A percentile compares a stretch with the other conserved stretches of the same genome.
Evolutionary conservation across 2,888 invertebrate species (phyloP).

Genomic region (Onchidella celtica): DNA sequence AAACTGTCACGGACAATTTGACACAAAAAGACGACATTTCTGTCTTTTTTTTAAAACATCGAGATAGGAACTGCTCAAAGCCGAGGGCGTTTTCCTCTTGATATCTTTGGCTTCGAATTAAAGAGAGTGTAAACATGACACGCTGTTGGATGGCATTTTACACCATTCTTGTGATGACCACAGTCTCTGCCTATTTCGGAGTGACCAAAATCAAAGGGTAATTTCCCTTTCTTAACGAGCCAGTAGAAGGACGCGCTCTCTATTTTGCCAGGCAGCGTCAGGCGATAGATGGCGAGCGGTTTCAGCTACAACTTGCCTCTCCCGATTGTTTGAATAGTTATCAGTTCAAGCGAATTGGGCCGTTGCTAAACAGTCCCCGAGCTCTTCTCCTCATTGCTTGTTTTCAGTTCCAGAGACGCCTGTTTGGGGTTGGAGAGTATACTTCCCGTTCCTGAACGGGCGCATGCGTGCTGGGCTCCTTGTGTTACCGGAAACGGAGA

Average conservation of each 20-base stretch:
- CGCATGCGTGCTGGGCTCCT: slow-evolving; percentile 25
- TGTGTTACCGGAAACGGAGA: slow-evolving; percentile 42
- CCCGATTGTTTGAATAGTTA: slow-evolving; percentile 31
- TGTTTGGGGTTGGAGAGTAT: slow-evolving; percentile 43
- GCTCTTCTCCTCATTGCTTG: slow-evolving; percentile 2
- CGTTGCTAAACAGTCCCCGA: not conserved
- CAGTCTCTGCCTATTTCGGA: not conserved
- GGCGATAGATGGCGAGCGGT: too few species aligned
- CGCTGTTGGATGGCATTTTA: too few species aligned
- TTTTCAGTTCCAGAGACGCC: slow-evolving; percentile 26
- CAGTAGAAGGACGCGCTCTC: not conserved
- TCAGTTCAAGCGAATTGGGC: not conserved
- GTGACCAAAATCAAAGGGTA: slow-evolving; percentile 36
- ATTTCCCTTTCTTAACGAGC: slow-evolving; percentile 46
- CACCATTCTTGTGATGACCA: too few species aligned
- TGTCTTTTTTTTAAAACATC: too few species aligned
- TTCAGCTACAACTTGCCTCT: too few species aligned
- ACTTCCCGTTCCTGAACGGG: slow-evolving; percentile 40
- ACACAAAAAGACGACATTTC: too few species aligned
- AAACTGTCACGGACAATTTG: too few species aligned
- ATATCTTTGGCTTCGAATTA: too few species aligned
- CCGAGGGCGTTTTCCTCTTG: too few species aligned
- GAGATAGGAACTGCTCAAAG: too few species aligned
- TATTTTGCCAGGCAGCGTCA: slow-evolving; percentile 8
- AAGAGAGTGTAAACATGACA: too few species aligned